A percentile compares a stretch with the other conserved stretches of the same genome.
Conservation (phyloP, 2,888 invertebrate species). For the Harpalus rufipes region DNA sequence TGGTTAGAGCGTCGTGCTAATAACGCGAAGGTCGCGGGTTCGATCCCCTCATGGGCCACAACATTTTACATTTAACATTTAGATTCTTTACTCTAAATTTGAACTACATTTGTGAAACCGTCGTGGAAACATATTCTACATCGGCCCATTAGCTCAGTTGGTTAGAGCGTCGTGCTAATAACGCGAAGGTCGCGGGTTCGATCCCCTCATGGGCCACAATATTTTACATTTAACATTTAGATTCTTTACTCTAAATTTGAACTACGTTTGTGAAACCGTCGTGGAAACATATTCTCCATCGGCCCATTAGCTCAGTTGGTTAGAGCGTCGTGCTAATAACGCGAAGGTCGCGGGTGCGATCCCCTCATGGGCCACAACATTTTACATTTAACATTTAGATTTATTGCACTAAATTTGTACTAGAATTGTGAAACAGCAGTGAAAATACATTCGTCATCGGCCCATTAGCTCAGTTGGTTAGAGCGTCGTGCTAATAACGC, state of each 20-base stretch:
- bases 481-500: slow-evolving; percentile 89
- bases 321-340: slow-evolving; percentile 89
- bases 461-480: slow-evolving; percentile 88
- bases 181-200: slow-evolving; percentile 88
- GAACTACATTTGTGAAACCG: no score
- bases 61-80: no score
- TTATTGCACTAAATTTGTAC: no score
- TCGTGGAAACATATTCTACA: no score
- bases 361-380: slow-evolving; percentile 83
- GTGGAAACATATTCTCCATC: not conserved
- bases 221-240: no score
- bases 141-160: slow-evolving; percentile 87
- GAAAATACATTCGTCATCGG: slow-evolving; percentile 72
- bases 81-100: no score
- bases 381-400: not conserved
- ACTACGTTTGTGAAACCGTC: no score
- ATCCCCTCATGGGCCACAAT: slow-evolving; percentile 87
- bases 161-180: slow-evolving; percentile 89
- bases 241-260: no score
- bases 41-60: slow-evolving; percentile 86
- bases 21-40: slow-evolving; percentile 88
- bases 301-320: slow-evolving; percentile 88
- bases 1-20: slow-evolving; percentile 89
- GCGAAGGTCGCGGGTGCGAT: slow-evolving; percentile 88
- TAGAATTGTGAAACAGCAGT: no score